Evolutionary conservation across 2,888 invertebrate genomes (phyloP).

Genomic region (Arctia plantaginis): DNA sequence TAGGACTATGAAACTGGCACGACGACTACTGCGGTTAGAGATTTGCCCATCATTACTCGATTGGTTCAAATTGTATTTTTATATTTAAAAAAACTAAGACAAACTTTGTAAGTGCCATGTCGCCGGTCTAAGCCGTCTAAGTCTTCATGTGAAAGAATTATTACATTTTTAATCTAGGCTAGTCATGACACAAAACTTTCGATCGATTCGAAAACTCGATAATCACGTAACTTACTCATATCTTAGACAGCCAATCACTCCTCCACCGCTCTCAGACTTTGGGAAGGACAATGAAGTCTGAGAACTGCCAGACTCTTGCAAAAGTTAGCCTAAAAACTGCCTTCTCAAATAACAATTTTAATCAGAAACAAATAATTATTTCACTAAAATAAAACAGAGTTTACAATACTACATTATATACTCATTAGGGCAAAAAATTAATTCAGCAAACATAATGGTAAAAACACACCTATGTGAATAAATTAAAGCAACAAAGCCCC

Average conservation of each 20-base stretch:
- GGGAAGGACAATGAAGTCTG: background rate
- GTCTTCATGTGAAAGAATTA: too few relatives aligned
- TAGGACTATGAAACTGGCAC: too few relatives aligned
- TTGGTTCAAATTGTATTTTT: too few relatives aligned
- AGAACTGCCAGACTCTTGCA: background rate
- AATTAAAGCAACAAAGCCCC: background rate
- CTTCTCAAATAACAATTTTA: background rate
- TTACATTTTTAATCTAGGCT: background rate
- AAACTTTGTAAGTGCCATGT: background rate
- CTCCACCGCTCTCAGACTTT: background rate
- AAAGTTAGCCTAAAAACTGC: background rate
- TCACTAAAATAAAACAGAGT: background rate
- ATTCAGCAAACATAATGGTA: background rate
- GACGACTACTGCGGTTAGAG: too few relatives aligned
- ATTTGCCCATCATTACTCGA: too few relatives aligned
- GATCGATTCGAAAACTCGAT: background rate
- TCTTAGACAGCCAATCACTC: background rate
- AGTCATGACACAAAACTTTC: too few relatives aligned
- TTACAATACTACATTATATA: too few relatives aligned
- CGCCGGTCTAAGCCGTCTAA: too few relatives aligned
- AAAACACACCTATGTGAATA: background rate
- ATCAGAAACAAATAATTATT: background rate
- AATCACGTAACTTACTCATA: background rate
- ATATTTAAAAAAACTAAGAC: background rate
- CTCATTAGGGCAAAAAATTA: background rate